Conservation (phyloP, 2,113 vertebrate species). For the Muntiacus reevesi region DNA sequence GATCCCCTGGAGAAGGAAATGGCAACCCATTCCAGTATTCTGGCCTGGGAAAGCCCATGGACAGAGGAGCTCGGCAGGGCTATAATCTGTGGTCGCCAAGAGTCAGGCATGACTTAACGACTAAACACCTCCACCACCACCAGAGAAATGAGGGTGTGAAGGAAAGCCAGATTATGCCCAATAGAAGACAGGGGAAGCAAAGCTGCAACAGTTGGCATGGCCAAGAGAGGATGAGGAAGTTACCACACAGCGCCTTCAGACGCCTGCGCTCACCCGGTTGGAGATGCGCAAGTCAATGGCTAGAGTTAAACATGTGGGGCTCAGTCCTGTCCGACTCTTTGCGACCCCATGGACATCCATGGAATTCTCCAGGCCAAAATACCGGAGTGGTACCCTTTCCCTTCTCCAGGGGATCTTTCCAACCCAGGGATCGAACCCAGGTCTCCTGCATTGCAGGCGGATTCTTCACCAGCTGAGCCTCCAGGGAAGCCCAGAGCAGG, state of each 20-base stretch:
- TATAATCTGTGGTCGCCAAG: background rate
- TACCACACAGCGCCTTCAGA: rapidly evolving
- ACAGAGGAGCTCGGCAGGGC: background rate
- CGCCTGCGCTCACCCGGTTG: rapidly evolving
- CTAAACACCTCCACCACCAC: background rate
- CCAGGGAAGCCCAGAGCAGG: background rate
- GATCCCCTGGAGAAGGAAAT: background rate
- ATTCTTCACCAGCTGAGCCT: background rate
- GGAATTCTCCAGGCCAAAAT: background rate
- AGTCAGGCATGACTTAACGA: background rate
- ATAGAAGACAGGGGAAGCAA: background rate
- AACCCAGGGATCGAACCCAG: background rate
- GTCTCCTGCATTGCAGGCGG: background rate
- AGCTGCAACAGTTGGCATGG: rapidly evolving
- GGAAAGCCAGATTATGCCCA: background rate
- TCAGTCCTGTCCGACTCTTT: rapidly evolving
- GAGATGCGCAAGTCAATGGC: rapidly evolving
- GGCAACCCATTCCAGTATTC: background rate
- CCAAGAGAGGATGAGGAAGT: background rate
- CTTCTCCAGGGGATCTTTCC: background rate
- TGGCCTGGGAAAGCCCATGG: background rate
- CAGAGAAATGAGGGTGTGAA: background rate
- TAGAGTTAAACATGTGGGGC: rapidly evolving
- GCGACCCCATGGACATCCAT: rapidly evolving
- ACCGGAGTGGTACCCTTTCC: background rate